Base-by-base conservation (phyloP, 2,113 vertebrate genomes). In the Mirza zaza region DNA sequence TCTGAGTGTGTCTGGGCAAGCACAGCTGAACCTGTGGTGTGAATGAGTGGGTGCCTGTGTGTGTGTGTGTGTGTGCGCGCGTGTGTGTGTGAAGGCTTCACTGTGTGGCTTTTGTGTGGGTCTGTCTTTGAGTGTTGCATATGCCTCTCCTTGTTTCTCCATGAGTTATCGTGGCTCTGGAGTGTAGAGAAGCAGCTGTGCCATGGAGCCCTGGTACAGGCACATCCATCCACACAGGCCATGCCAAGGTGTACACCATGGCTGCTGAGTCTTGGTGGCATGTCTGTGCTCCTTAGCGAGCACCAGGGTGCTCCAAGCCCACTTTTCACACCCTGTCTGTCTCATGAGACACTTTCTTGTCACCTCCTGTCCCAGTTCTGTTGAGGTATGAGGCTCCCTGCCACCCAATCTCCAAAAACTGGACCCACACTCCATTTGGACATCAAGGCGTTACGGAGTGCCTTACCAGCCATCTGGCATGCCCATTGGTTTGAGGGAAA, bases 401-500 rank as follows among this genome's bases (percentile, higher is more conserved):
- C 63, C 9, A 61, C 27, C 29, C 29, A 32, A 4, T 65, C 63
- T 29, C 29, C 27, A 67, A 67, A 67, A 34, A 34, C 32, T 67
- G 63, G 29, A 67, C 32, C 63, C 63, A 29, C n/a, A n/a, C n/a
- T n/a, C n/a, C n/a, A n/a, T n/a, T n/a, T n/a, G 52, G 52, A 55
- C 5, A 55, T 55, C 52, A 55, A 55, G 96, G 99, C 99, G 73
- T 98, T 99, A 89, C 99, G 99, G 96, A 99, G 99, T 1, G 99
- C 99, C 6, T 98, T 99, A 13, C 99, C 99, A 0, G 99, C 99
- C 87, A 99, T 99, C 96, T 98, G 99, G 2, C 99, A 99, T 1
- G 99, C 99, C 4, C 99, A 99, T 65, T 99, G 99, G 99, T 99
- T 99, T 21, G 99, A 99, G 96, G 99, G 99, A 97, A 99, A 99